phyloP scores from a whole-genome alignment of 2,113 vertebrate genomes.

The Nymphicus hollandicus region DNA sequence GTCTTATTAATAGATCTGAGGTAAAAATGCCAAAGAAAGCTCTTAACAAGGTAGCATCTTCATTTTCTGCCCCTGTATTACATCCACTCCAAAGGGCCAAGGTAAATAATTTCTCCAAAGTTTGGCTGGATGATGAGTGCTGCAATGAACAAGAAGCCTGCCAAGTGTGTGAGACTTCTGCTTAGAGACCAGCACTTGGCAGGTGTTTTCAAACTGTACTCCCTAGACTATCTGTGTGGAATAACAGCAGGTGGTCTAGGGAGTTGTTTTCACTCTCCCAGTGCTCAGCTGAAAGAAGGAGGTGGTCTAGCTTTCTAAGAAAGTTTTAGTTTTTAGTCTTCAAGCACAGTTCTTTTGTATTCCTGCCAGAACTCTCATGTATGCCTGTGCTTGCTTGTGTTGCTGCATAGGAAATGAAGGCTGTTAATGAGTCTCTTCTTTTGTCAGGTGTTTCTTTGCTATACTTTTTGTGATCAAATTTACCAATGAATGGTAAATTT shows the following conservation, averaged over 20 bases:
- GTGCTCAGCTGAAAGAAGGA: constrained; percentile 39
- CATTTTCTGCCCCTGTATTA: background rate
- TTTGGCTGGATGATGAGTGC: background rate
- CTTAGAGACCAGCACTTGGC: background rate
- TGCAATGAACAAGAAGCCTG: background rate
- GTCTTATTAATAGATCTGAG: background rate
- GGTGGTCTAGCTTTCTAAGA: background rate
- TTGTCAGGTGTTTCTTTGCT: constrained; percentile 54
- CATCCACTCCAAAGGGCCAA: background rate
- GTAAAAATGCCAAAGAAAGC: background rate
- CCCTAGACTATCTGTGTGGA: background rate
- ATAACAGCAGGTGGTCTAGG: constrained; percentile 23
- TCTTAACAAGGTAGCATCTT: background rate
- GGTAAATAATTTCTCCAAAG: background rate
- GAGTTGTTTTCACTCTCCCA: constrained; percentile 35
- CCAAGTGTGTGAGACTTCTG: background rate
- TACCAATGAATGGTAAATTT: background rate
- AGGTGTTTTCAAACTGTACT: constrained; percentile 15
- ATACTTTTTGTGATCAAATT: constrained; percentile 58
- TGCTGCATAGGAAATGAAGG: constrained; percentile 60
- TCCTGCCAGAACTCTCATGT: constrained; percentile 48
- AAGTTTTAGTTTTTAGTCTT: constrained; percentile 69
- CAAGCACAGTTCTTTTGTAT: constrained; percentile 47
- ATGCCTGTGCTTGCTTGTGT: constrained; percentile 27
- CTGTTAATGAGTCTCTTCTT: constrained; percentile 52